Evolutionary conservation across 2,113 vertebrate species (phyloP).

Genomic region (Limanda limanda): DNA sequence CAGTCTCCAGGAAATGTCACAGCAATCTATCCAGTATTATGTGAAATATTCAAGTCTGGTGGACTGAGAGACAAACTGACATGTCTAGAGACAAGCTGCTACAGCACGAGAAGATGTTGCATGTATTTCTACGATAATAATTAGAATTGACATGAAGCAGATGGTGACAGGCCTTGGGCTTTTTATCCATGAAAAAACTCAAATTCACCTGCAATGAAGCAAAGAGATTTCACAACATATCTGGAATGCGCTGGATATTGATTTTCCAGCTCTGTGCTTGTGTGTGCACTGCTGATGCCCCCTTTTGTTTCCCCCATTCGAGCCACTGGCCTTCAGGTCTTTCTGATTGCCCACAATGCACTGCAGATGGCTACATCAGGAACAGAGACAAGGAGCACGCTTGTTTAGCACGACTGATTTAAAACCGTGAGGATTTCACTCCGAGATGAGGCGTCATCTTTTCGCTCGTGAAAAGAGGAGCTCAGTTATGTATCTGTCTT

Average conservation of each 20-base stretch:
- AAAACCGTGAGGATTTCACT: slow-evolving; percentile 17
- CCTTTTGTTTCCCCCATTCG: neutral
- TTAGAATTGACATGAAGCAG: neutral
- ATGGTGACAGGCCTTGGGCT: neutral
- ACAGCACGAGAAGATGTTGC: neutral
- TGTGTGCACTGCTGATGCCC: slow-evolving; percentile 30
- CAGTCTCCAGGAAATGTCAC: neutral
- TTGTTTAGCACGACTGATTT: slow-evolving; percentile 40
- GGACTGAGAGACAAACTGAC: neutral
- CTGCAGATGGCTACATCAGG: slow-evolving; percentile 52
- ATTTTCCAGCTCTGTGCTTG: slow-evolving; percentile 52
- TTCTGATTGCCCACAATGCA: slow-evolving; percentile 29
- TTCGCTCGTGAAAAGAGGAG: slow-evolving; percentile 14
- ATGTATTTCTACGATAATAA: neutral
- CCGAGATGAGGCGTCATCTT: slow-evolving; percentile 33
- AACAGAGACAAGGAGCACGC: slow-evolving; percentile 15
- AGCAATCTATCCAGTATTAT: neutral
- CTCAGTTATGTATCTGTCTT: neutral
- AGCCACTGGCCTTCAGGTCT: slow-evolving; percentile 48
- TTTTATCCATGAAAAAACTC: slow-evolving; percentile 40
- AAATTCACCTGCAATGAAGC: slow-evolving; percentile 35
- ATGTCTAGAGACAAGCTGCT: neutral
- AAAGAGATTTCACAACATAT: slow-evolving; percentile 44
- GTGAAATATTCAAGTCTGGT: neutral
- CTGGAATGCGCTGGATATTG: slow-evolving; percentile 39